Percentiles rank a stretch among this genome's conserved stretches.
Conservation (phyloP, 2,113 vertebrate genomes). For the Seriola rivoliana region DNA sequence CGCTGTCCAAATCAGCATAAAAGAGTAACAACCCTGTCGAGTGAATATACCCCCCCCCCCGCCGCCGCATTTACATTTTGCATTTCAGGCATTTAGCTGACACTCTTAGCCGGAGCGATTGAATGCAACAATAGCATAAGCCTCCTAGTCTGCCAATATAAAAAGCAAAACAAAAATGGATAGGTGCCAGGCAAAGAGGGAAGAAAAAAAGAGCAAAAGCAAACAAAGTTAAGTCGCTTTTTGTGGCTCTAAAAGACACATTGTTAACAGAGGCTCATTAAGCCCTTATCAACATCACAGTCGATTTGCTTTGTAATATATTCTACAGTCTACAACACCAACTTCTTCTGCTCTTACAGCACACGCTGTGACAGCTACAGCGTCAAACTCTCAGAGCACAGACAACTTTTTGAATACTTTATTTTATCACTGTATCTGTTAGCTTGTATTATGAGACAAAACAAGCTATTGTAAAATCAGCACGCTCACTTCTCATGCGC, state of each 20-base stretch:
- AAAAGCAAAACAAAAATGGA: constrained; percentile 50
- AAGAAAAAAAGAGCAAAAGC: constrained; percentile 12
- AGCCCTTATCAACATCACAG: constrained; percentile 52
- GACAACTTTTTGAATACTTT: background rate
- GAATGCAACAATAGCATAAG: constrained; percentile 59
- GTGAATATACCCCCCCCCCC: constrained; percentile 20
- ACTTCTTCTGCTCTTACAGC: constrained; percentile 3
- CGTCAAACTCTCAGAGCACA: constrained; percentile 10
- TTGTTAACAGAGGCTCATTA: constrained; percentile 57
- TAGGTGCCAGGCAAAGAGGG: constrained; percentile 25
- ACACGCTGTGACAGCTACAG: constrained; percentile 4
- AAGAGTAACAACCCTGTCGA: constrained; percentile 48
- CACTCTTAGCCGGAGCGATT: constrained; percentile 37
- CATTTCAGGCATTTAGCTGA: constrained; percentile 66
- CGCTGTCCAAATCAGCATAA: constrained; percentile 57
- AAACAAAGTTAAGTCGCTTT: constrained; percentile 40
- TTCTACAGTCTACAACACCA: constrained; percentile 1
- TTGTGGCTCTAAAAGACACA: constrained; percentile 40
- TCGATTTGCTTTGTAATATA: constrained; percentile 32
- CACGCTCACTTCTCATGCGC: background rate
- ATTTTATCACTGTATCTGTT: background rate
- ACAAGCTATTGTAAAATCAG: background rate
- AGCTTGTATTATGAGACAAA: background rate
- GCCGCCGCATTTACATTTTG: constrained; percentile 53
- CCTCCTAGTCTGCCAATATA: constrained; percentile 40